A percentile compares a stretch with the other conserved stretches of the same genome.
These are phyloP conservation scores for Rotaria socialis DNA, from an alignment of 2,888 invertebrate species.

Conservation along the genomic window DNA sequence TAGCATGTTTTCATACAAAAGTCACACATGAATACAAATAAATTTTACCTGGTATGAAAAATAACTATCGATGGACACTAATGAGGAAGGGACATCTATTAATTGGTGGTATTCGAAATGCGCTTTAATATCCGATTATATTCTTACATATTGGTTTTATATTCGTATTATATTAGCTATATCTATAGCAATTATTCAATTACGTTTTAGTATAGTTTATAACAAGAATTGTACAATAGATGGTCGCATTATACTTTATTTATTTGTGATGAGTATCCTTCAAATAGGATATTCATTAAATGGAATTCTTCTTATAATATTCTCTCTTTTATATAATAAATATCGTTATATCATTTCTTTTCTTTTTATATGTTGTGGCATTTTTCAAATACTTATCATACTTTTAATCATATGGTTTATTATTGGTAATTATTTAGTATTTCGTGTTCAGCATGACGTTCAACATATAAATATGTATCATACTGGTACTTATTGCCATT, in stretches of 20 bases:
- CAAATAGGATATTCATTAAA: neutral
- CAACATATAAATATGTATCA: neutral
- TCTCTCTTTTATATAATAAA: neutral
- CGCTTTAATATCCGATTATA: neutral
- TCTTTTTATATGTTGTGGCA: neutral
- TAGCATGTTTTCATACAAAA: neutral
- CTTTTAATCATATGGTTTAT: neutral
- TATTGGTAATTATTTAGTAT: slow-evolving; percentile 5
- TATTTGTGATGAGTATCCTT: neutral
- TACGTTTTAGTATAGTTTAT: neutral
- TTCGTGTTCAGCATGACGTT: neutral
- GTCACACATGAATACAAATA: neutral
- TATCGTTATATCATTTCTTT: neutral
- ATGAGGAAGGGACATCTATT: neutral
- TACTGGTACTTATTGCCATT: neutral
- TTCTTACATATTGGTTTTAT: neutral
- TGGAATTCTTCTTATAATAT: neutral
- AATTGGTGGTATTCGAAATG: neutral
- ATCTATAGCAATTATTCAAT: neutral
- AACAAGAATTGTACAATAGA: neutral
- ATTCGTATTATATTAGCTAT: neutral
- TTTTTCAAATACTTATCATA: neutral
- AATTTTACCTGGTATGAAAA: neutral
- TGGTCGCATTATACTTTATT: neutral
- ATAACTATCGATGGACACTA: neutral